Evolutionary conservation across 1,140 invertebrate genomes (phyloP), one percentile per base, ranked within the genome.

Genomic region (Panagrolaimus sp.): DNA sequence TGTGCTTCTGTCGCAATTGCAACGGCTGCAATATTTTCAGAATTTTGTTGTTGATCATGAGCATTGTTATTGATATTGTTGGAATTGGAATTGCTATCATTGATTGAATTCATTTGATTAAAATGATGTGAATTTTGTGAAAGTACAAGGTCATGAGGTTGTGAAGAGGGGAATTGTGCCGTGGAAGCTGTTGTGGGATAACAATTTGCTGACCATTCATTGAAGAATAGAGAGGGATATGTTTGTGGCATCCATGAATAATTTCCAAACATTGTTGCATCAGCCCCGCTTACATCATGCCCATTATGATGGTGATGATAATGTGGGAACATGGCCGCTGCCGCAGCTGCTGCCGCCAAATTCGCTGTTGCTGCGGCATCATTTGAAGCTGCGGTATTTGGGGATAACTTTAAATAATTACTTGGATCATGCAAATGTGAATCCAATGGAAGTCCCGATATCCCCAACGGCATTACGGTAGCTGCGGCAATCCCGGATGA

Each of bases 321-420:
- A 17, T 58, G 28, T 8, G 52, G 52, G 5, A 58, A 58, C 52
- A 58, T 58, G 2, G 52, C 52, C 0, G 52, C 52, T 14, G 52
- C 52, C 0, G 52, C 52, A 1, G 52, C 52, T 4, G 32, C 32
- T 38, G 2, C 21, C 10, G 17, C 21, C 52, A 28, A 28, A 58
- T 48, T 15, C 10, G 28, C 52, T 21, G 52, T 58, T 21, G n/a
- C 32, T 38, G n/a, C n/a, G n/a, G 48, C 48, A 14, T 58, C 52
- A 58, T 58, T 38, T 38, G 32, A 28, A 12, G 21, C 52, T n/a
- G 47, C 47, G 15, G 15, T 28, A 26, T 28, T 58, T n/a, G 52
- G 52, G 4, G 52, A 58, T 21, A 58, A n/a, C 28, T 58, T 58
- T 58, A 58, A 28, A 17, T 58, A 58, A 28, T 21, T 21, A 28